Base-by-base conservation (phyloP, 1,140 invertebrate genomes). In the Papilio aristodemus region DNA sequence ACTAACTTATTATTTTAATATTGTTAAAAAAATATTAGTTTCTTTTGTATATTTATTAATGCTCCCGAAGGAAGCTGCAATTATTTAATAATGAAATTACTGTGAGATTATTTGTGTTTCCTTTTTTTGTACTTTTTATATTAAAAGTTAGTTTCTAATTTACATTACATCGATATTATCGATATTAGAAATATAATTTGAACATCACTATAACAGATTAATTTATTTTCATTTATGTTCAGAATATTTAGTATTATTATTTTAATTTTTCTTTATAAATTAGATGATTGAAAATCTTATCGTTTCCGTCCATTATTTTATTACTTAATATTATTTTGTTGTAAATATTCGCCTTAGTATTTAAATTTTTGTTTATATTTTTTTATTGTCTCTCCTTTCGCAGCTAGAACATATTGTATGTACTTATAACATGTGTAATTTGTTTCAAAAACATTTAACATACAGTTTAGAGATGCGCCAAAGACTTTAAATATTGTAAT, bases 381-480 rank as follows among this genome's bases (percentile, higher is more conserved):
- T 17, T n/a, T 50, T 32, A 59, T n/a, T 50, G 46, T 36, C 25
- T n/a, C n/a, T 64, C 17, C 39, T 64, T 68, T 64, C 58, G 41
- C 38, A 57, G 46, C 8, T 71, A 73, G 68, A n/a, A 17, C 68
- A 62, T 70, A 38, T 62, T 68, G 68, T 38, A 68, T 68, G 54
- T 50, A 38, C 75, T 77, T 11, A 46, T 70, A 71, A 74, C 70
- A 72, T 75, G 37, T 72, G 66, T 75, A 62, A 72, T 81, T 80
- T 77, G 72, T 79, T 74, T 76, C 77, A 78, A 82, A 80, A 79
- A 62, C 79, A 73, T 70, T 71, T 66, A 50, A 84, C 89, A 91
- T 91, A 91, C 89, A 91, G 89, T 91, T 83, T 89, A 91, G 89
- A 85, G 79, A 77, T 83, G 87, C 84, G 85, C 89, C 89, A 91